A percentile compares a stretch with the other conserved stretches of the same genome.
These are phyloP conservation scores for Coelinius sp. DNA, from an alignment of 2,888 invertebrate genomes.

Conservation along the genomic window DNA sequence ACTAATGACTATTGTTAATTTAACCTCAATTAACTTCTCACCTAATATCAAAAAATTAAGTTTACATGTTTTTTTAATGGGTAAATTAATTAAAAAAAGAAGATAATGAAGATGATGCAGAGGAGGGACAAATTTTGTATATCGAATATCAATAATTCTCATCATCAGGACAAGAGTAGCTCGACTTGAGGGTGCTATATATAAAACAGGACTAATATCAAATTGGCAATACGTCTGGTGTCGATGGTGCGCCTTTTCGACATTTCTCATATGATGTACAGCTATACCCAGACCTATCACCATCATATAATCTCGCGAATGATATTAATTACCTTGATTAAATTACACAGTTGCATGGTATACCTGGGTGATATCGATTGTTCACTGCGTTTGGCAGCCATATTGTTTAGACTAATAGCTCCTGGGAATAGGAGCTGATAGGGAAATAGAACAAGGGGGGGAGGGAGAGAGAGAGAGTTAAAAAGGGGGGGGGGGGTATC, in stretches of 20 bases:
- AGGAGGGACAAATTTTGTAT: neutral
- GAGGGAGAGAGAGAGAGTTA: slow-evolving; percentile 27
- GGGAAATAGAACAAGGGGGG: slow-evolving; percentile 25
- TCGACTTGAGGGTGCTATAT: neutral
- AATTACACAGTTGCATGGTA: slow-evolving; percentile 56
- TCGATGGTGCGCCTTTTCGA: slow-evolving; percentile 43
- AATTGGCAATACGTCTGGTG: slow-evolving; percentile 35
- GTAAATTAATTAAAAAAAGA: neutral
- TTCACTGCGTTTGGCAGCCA: slow-evolving; percentile 68
- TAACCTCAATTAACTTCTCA: slow-evolving; percentile 8
- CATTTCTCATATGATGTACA: slow-evolving; percentile 41
- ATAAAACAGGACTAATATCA: neutral
- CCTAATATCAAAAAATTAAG: neutral
- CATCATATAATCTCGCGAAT: slow-evolving; percentile 45
- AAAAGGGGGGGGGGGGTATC: slow-evolving; percentile 22
- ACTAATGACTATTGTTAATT: slow-evolving; percentile 15
- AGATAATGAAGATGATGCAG: neutral
- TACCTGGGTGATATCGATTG: slow-evolving; percentile 64
- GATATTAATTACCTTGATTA: slow-evolving; percentile 61
- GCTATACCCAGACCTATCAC: slow-evolving; percentile 11
- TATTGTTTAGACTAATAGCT: slow-evolving; percentile 69
- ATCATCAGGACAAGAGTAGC: slow-evolving; percentile 12
- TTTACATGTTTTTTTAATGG: neutral
- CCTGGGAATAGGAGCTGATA: slow-evolving; percentile 61
- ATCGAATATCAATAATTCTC: neutral